These are phyloP conservation scores for Tribolium castaneum DNA, from an alignment of 1,140 invertebrate species.

Conservation along the genomic window DNA sequence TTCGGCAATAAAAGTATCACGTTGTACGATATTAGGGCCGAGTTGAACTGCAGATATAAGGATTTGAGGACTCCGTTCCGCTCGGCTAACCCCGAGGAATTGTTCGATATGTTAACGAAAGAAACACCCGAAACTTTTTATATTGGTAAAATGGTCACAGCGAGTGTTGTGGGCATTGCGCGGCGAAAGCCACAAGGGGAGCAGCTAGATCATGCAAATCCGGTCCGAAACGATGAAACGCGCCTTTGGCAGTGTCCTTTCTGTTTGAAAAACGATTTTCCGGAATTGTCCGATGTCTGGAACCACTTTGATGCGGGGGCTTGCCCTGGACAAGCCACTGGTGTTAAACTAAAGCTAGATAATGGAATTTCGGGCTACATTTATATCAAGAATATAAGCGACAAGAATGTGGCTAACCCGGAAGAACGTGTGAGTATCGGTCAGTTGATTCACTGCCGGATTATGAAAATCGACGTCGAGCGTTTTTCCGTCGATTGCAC, in stretches of 20 bases:
- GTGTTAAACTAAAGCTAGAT: conserved; percentile 89
- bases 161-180: conserved; percentile 81
- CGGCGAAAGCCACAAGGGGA: conserved; percentile 92
- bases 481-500: conserved; percentile 95
- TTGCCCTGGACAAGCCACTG: conserved; percentile 95
- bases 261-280: conserved; percentile 95
- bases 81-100: conserved; percentile 84
- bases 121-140: conserved; percentile 96
- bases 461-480: conserved; percentile 96
- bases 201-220: conserved; percentile 95
- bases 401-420: conserved; percentile 93
- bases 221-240: conserved; percentile 92
- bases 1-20: conserved; percentile 94
- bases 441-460: conserved; percentile 92
- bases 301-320: conserved; percentile 96
- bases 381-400: conserved; percentile 94
- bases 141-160: conserved; percentile 87
- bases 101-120: conserved; percentile 96
- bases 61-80: conserved; percentile 87
- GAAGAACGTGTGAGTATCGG: conserved; percentile 88
- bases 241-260: conserved; percentile 98
- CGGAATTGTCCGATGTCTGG: conserved; percentile 96
- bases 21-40: conserved; percentile 96
- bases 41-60: conserved; percentile 95
- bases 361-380: conserved; percentile 95